Base-by-base conservation (phyloP, 2,113 vertebrate species). In the Coregonus clupeaformis region DNA sequence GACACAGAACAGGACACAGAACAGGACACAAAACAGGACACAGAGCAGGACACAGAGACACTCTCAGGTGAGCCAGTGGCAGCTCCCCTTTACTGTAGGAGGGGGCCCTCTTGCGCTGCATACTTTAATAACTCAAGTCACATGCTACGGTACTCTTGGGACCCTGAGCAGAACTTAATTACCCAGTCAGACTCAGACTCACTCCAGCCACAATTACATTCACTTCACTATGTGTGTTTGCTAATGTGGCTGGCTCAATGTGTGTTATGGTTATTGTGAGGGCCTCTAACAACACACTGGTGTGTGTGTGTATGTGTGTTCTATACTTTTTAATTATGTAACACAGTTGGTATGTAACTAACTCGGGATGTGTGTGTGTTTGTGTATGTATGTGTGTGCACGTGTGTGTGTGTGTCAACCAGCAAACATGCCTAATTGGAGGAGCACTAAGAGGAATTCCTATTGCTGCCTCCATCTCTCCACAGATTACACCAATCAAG, bases 91-190 rank as follows among this genome's bases (percentile, higher is more conserved):
- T 67, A 77, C 78, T 83, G 77, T 69, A 82, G 78, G 60, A 80
- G n/a, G 82, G 42, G 88, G 84, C 84, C 88, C 47, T 85, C 81
- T 86, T 57, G 76, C 83, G 83, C 85, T 86, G 73, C 89, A 89
- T 89, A 87, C 79, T 90, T 90, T 88, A 91, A 88, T 88, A n/a
- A n/a, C n/a, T n/a, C n/a, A 87, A 87, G 86, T 89, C 86, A 88
- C 82, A 87, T 89, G 88, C 73, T 85, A 62, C 52, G 74, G 84
- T 88, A 79, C 82, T 76, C 77, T 32, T 73, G 75, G 79, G 78
- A 80, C 80, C 78, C 79, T 81, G 74, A 76, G 75, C 80, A 75
- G 83, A 80, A 80, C 84, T 80, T 84, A 90, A 90, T 90, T 87
- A 89, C 80, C 82, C 59, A 84, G 79, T 80, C 71, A 84, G 74